Base-by-base conservation (phyloP, 2,113 vertebrate genomes). In the Mesocricetus auratus region DNA sequence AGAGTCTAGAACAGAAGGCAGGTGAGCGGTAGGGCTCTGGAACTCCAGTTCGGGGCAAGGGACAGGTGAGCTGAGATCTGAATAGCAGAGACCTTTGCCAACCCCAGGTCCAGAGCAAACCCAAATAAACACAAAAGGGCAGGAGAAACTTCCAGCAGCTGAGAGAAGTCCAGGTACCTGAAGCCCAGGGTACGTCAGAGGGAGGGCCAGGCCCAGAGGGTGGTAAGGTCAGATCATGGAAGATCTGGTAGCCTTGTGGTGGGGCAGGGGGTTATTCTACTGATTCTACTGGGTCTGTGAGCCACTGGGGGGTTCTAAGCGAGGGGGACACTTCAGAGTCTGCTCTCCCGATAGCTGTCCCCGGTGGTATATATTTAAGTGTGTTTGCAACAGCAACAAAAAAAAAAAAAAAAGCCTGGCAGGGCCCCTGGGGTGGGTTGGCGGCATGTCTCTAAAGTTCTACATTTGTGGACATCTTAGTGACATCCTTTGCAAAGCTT, bases 381-480 rank as follows among this genome's bases (percentile, higher is more conserved):
- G 39, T 7, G 1, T 9, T 45, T 73, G 0, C 64, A 89, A 53
- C 0, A 56, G 15, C 53, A 53, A 50, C 9, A 53, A 8, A n/a
- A n/a, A n/a, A n/a, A n/a, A 90, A 87, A 86, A 95, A 93, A 66
- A 22, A 90, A 83, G 15, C 24, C 45, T 73, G 17, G 1, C 73
- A 31, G 36, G 16, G 2, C 22, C 11, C 6, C 15, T 17, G 3
- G 45, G 19, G 69, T 0, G 26, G 62, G 8, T 24, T 11, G 62
- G 62, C 3, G 62, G 62, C 17, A 81, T 39, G 39, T 60, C 22
- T 77, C 53, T 11, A 50, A 69, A 15, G 53, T 42, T 74, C 93
- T 92, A 17, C 45, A 22, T 47, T 47, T 79, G 9, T 9, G 31
- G 42, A 60, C 22, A 6, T 66, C 83, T 94, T 66, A 85, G 42